Conservation (phyloP, 2,797 vertebrate genomes). For the Phalanger gymnotis region DNA sequence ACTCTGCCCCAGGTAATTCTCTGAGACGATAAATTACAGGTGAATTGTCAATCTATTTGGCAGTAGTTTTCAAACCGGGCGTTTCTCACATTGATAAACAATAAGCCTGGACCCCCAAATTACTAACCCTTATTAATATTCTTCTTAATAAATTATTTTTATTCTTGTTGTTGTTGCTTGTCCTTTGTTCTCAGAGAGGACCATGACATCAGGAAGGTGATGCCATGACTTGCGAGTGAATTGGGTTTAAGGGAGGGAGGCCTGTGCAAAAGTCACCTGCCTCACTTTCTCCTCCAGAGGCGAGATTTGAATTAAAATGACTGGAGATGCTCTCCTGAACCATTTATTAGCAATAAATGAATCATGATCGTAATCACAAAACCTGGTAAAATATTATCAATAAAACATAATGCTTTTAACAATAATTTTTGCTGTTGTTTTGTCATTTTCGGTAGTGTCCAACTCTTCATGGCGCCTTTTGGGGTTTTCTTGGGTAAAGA, state of each 20-base stretch:
- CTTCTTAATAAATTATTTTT: neutral
- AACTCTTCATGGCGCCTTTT: neutral
- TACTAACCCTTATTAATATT: neutral
- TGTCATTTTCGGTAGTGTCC: neutral
- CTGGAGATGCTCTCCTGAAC: too few relatives aligned
- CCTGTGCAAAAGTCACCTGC: too few relatives aligned
- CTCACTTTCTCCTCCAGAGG: too few relatives aligned
- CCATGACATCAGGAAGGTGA: too few relatives aligned
- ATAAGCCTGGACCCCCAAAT: neutral
- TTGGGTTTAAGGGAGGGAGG: too few relatives aligned
- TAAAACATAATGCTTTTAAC: neutral
- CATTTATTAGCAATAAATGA: neutral
- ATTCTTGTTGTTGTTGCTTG: too few relatives aligned
- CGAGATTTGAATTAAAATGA: too few relatives aligned
- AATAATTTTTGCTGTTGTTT: neutral
- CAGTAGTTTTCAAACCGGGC: neutral
- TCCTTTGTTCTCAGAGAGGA: too few relatives aligned
- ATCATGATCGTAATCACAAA: neutral
- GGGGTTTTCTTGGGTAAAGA: neutral
- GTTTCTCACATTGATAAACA: neutral
- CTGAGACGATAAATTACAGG: neutral
- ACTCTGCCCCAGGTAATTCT: neutral
- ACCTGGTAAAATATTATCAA: neutral
- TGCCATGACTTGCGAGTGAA: too few relatives aligned
- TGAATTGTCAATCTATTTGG: neutral